phyloP scores from a whole-genome alignment of 2,888 invertebrate genomes.

The Epirrita christyi region DNA sequence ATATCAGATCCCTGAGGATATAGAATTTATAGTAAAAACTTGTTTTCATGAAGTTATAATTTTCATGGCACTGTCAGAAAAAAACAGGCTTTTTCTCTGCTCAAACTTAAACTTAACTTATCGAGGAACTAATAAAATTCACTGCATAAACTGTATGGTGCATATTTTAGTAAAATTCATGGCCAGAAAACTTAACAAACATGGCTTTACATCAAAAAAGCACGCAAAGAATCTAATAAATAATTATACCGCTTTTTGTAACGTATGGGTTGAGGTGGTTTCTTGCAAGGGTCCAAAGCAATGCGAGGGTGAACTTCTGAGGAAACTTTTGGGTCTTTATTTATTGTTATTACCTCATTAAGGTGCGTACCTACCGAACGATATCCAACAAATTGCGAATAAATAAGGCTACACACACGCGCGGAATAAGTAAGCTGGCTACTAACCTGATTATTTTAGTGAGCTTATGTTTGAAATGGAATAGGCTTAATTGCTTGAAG shows the following conservation, averaged over 20 bases:
- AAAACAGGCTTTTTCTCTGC: too few species aligned
- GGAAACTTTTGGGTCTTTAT: slow-evolving; percentile 84
- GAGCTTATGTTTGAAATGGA: slow-evolving; percentile 21
- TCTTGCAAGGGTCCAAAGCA: slow-evolving; percentile 72
- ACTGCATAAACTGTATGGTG: too few species aligned
- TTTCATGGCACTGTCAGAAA: too few species aligned
- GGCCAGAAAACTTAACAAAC: slow-evolving; percentile 15
- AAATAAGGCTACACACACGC: slow-evolving; percentile 75
- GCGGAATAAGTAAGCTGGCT: slow-evolving; percentile 64
- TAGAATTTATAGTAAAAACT: too few species aligned
- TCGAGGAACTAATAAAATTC: too few species aligned
- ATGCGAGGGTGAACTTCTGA: slow-evolving; percentile 69
- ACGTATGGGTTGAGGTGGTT: slow-evolving; percentile 72
- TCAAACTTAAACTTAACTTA: too few species aligned
- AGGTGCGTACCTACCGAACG: slow-evolving; percentile 80
- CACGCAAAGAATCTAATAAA: slow-evolving; percentile 54
- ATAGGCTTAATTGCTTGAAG: slow-evolving; percentile 6
- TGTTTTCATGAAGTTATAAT: too few species aligned
- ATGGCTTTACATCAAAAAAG: slow-evolving; percentile 33
- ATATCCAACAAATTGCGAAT: slow-evolving; percentile 83
- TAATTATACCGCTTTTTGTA: slow-evolving; percentile 67
- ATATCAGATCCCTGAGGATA: too few species aligned
- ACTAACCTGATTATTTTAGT: slow-evolving; percentile 54
- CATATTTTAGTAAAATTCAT: slow-evolving; percentile 5
- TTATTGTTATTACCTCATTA: slow-evolving; percentile 85